Conservation (phyloP, 2,113 vertebrate species). For the Herpailurus yagouaroundi region DNA sequence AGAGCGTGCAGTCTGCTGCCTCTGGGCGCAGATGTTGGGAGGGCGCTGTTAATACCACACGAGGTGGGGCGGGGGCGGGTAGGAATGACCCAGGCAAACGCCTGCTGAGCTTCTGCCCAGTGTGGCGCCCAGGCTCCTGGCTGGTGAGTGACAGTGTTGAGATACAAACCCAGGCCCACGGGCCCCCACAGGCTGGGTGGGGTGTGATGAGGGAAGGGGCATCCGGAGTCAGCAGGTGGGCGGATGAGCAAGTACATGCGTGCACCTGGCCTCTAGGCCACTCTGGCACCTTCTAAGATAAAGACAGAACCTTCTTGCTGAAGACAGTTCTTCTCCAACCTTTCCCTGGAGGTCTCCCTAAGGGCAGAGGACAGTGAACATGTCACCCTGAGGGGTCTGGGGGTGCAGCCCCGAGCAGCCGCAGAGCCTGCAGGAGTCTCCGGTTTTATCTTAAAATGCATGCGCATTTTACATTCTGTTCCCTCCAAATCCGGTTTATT, state of each 20-base stretch:
- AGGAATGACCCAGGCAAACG: background rate
- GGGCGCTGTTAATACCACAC: fast-evolving
- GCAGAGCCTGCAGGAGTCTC: conserved; percentile 45
- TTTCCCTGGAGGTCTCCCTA: conserved; percentile 54
- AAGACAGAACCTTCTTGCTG: conserved; percentile 48
- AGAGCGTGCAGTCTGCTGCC: background rate
- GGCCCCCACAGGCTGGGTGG: background rate
- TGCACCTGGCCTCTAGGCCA: background rate
- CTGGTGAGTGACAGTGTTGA: background rate
- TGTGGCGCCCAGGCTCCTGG: background rate
- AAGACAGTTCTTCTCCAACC: conserved; percentile 3
- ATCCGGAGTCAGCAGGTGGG: background rate
- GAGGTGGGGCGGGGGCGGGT: too few relatives aligned
- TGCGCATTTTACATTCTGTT: conserved; percentile 67
- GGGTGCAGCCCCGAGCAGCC: conserved; percentile 52
- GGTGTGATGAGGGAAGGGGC: background rate
- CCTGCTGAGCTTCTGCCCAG: background rate
- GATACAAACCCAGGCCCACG: background rate
- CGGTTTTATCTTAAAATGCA: conserved; percentile 70
- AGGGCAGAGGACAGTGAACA: conserved; percentile 61
- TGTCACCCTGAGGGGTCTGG: conserved; percentile 61
- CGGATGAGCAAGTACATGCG: fast-evolving
- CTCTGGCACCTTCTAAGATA: conserved; percentile 4
- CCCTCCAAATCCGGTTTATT: background rate
- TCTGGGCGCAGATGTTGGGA: background rate